Percentiles rank a stretch among this genome's conserved stretches.
phyloP scores from a whole-genome alignment of 2,113 vertebrate species.

The human (Homo sapiens) region GRCh38 chr14:79469501-79470000 shows the following conservation, averaged over 20 bases:
- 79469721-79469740: background rate
- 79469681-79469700: background rate
- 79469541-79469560: slow-evolving; percentile 5
- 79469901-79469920: background rate
- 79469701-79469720: background rate
- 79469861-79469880: background rate
- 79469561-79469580: background rate
- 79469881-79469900: background rate
- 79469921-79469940: background rate
- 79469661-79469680: background rate
- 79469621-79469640: background rate
- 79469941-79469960: background rate
- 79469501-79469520: background rate
- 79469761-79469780: background rate
- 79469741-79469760: background rate
- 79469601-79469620: background rate
- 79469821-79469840: background rate
- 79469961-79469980: background rate
- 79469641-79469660: background rate
- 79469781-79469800: background rate
- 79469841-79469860: background rate
- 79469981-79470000: background rate
- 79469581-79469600: background rate
- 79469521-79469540: background rate
- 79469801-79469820: background rate